Percentiles rank a stretch among this genome's conserved stretches.
Conservation (phyloP, 2,113 vertebrate species). For the Malurus elegans region DNA sequence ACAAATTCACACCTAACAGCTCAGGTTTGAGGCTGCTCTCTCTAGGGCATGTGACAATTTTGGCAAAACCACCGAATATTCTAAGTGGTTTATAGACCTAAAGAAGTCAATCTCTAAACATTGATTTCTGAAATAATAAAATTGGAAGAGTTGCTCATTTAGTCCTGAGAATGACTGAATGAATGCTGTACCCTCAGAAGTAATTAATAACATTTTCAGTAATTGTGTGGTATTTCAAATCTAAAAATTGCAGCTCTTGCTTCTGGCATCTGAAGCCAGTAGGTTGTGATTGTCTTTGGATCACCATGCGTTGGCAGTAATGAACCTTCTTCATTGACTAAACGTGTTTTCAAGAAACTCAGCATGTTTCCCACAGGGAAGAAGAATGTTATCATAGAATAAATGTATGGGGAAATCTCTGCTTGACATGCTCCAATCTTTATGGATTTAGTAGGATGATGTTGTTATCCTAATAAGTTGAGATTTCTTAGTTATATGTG, state of each 20-base stretch:
- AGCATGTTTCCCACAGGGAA: not conserved
- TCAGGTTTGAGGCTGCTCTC: not conserved
- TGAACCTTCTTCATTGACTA: not conserved
- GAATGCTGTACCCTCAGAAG: not conserved
- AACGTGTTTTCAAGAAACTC: not conserved
- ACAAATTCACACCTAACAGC: slow-evolving; percentile 35
- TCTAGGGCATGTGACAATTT: not conserved
- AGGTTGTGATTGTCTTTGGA: not conserved
- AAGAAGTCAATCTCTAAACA: not conserved
- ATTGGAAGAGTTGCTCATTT: not conserved
- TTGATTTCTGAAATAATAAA: not conserved
- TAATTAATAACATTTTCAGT: not conserved
- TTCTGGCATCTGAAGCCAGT: not conserved
- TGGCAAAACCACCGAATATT: not conserved
- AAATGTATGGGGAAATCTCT: not conserved
- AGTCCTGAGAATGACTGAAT: not conserved
- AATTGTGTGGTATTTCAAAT: not conserved
- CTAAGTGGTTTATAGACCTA: not conserved
- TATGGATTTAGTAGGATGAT: not conserved
- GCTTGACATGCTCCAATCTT: not conserved
- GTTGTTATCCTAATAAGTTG: not conserved
- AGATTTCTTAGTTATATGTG: not conserved
- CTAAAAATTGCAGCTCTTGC: not conserved
- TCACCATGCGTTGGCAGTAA: not conserved
- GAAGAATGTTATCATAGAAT: not conserved